Evolutionary conservation across 53 echinoderm and acorn worm species (phyloP).

Genomic region (Hippasteria phrygiana): DNA sequence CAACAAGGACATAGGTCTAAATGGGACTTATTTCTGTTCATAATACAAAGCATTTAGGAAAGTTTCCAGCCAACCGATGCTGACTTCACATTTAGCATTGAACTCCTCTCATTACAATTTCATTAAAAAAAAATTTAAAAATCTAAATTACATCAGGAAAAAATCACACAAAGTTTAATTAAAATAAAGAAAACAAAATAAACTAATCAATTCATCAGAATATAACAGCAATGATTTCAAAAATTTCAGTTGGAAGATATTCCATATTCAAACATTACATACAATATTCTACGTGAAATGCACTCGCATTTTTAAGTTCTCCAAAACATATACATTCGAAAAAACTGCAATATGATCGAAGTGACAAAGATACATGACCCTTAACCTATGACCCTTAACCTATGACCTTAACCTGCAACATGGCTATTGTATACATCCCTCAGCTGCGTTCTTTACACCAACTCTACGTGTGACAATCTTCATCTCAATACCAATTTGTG

Average conservation of each 20-base stretch:
- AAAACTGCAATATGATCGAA: conserved; percentile 3
- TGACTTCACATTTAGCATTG: too few species aligned
- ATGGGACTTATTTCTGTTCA: too few species aligned
- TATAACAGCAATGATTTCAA: conserved; percentile 51
- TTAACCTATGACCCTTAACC: conserved; percentile 32
- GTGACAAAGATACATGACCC: conserved; percentile 26
- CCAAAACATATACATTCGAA: conserved; percentile 7
- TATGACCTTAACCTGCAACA: conserved; percentile 32
- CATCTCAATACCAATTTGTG: not conserved
- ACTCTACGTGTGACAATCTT: conserved; percentile 24
- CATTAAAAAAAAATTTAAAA: not conserved
- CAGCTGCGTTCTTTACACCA: conserved; percentile 56
- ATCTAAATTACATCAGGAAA: not conserved
- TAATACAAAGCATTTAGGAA: not conserved
- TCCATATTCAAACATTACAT: conserved; percentile 51
- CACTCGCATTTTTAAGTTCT: not conserved
- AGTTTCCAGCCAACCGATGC: too few species aligned
- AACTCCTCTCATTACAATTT: too few species aligned
- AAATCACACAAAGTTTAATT: not conserved
- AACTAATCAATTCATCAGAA: conserved; percentile 32
- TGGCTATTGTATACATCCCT: conserved; percentile 45
- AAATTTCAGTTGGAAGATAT: conserved; percentile 53
- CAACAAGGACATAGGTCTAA: too few species aligned
- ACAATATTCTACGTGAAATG: conserved; percentile 32
- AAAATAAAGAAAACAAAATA: conserved; percentile 1